These are phyloP conservation scores for Lepidotrigona ventralis DNA, from an alignment of 1,140 invertebrate genomes.

Conservation along the genomic window DNA sequence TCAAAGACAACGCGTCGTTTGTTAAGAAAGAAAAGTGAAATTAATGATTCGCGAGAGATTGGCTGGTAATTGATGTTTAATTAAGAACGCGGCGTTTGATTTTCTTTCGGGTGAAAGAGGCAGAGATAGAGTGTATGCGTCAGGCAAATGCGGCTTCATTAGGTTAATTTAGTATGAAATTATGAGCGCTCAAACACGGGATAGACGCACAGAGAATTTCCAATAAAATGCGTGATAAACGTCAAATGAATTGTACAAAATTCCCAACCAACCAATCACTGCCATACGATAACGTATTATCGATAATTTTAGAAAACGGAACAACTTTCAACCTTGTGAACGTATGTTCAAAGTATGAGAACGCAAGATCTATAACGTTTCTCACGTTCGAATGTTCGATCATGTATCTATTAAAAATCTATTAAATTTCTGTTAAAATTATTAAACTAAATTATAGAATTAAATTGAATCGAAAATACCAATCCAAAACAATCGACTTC, in stretches of 20 bases:
- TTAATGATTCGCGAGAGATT: background rate
- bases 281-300: background rate
- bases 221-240: background rate
- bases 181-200: background rate
- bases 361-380: too few species aligned
- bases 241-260: too few species aligned
- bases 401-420: too few species aligned
- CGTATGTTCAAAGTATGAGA: too few species aligned
- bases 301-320: too few species aligned
- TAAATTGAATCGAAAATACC: too few species aligned
- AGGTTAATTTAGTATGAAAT: background rate
- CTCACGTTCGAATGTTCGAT: too few species aligned
- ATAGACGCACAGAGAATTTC: background rate
- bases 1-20: background rate
- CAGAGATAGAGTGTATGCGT: background rate
- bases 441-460: too few species aligned
- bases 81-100: background rate
- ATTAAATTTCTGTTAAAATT: too few species aligned
- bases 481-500: too few species aligned
- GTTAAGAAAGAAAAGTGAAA: background rate
- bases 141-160: background rate
- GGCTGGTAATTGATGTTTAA: background rate
- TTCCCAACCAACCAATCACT: too few species aligned
- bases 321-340: too few species aligned
- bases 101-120: background rate